Evolutionary conservation across 2,888 invertebrate genomes (phyloP).

Genomic region (Phanerotoma sp.): DNA sequence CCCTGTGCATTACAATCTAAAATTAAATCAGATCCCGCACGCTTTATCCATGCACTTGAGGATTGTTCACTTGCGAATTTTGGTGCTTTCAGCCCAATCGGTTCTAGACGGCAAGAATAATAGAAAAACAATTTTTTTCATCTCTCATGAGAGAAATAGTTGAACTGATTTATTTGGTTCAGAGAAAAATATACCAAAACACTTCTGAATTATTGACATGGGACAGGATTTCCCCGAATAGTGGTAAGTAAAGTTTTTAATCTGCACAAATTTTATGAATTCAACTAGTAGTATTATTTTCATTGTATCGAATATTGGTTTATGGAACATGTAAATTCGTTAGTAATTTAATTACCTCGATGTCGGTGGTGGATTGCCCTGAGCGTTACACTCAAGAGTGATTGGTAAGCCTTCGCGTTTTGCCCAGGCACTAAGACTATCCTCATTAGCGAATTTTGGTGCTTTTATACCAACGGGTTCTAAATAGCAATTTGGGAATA

Average conservation of each 20-base stretch:
- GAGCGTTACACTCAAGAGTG: conserved; percentile 70
- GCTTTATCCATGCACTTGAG: conserved; percentile 39
- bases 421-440: conserved; percentile 47
- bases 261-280: no score
- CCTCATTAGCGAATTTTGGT: conserved; percentile 64
- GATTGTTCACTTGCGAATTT: conserved; percentile 63
- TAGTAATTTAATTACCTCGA: conserved; percentile 70
- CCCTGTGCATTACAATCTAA: conserved; percentile 73
- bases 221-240: conserved; percentile 29
- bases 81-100: conserved; percentile 63
- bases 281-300: no score
- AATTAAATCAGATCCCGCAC: conserved; percentile 55
- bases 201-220: not conserved
- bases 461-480: conserved; percentile 63
- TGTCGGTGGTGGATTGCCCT: conserved; percentile 70
- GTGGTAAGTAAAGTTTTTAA: no score
- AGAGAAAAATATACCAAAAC: no score
- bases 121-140: not conserved
- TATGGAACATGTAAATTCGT: no score
- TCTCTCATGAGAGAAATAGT: not conserved
- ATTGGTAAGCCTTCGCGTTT: conserved; percentile 50
- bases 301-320: no score
- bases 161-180: not conserved
- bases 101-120: conserved; percentile 52
- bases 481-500: no score